Evolutionary conservation across 2,888 invertebrate species (phyloP).

Genomic region (Melipona beecheii): DNA sequence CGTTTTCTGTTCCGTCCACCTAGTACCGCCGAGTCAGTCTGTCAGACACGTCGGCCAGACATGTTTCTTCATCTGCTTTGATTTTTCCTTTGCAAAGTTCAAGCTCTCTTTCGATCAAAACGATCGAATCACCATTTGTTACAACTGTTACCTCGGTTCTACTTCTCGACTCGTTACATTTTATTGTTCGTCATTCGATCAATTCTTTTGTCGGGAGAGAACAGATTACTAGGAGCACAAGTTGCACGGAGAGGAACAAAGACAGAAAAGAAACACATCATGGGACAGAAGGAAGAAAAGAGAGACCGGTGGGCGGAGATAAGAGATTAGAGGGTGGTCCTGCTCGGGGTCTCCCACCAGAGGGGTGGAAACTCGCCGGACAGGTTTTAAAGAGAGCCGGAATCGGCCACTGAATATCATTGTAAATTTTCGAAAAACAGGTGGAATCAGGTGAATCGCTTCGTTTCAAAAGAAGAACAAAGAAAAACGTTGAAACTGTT

Average conservation of each 20-base stretch:
- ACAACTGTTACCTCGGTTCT: neutral
- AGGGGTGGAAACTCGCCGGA: conserved; percentile 71
- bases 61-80: neutral
- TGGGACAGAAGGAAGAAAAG: conserved; percentile 24
- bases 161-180: neutral
- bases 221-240: too few relatives aligned
- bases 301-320: conserved; percentile 2
- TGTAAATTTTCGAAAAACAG: conserved; percentile 39
- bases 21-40: conserved; percentile 61
- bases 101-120: neutral
- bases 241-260: too few relatives aligned
- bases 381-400: conserved; percentile 75
- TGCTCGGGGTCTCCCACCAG: conserved; percentile 37
- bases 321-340: conserved; percentile 45
- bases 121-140: neutral
- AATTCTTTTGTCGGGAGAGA: too few relatives aligned
- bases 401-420: conserved; percentile 63
- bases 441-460: conserved; percentile 30
- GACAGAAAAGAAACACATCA: neutral
- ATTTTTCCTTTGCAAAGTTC: too few relatives aligned
- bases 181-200: neutral
- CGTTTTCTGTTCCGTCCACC: conserved; percentile 39
- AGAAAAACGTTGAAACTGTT: neutral
- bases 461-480: too few relatives aligned
- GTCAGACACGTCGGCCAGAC: conserved; percentile 51